Evolutionary conservation across 2,797 vertebrate species (phyloP).

Genomic region (Myotis daubentonii): DNA sequence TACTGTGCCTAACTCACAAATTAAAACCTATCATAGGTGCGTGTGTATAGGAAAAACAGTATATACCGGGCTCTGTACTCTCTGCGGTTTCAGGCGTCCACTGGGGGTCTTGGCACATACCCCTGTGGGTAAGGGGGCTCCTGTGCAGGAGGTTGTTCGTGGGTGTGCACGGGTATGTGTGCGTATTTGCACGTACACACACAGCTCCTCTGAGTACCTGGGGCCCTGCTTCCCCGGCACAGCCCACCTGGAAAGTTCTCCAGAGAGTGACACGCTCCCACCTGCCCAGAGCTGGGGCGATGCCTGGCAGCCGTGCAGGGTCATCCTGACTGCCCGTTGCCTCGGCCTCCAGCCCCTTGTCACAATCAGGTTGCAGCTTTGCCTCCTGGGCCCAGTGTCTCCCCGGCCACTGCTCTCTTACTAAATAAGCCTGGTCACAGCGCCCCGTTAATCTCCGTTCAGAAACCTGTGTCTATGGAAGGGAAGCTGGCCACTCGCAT

Average conservation of each 20-base stretch:
- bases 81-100: background rate
- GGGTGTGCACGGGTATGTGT: fast-evolving
- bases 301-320: background rate
- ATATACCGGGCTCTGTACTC: no score
- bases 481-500: no score
- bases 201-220: background rate
- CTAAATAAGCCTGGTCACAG: background rate
- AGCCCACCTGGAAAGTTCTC: background rate
- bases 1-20: background rate
- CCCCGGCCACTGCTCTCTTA: background rate
- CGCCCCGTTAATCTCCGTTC: background rate
- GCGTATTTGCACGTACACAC: fast-evolving
- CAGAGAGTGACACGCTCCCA: background rate
- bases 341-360: background rate
- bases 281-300: background rate
- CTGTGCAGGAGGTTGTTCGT: background rate
- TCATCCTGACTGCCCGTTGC: background rate
- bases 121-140: background rate
- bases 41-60: background rate
- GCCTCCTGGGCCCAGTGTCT: background rate
- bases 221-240: background rate
- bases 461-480: background rate
- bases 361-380: background rate
- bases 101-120: background rate
- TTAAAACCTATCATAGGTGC: background rate